These are phyloP conservation scores for Corapipo altera DNA, from an alignment of 2,113 vertebrate genomes.

Conservation along the genomic window DNA sequence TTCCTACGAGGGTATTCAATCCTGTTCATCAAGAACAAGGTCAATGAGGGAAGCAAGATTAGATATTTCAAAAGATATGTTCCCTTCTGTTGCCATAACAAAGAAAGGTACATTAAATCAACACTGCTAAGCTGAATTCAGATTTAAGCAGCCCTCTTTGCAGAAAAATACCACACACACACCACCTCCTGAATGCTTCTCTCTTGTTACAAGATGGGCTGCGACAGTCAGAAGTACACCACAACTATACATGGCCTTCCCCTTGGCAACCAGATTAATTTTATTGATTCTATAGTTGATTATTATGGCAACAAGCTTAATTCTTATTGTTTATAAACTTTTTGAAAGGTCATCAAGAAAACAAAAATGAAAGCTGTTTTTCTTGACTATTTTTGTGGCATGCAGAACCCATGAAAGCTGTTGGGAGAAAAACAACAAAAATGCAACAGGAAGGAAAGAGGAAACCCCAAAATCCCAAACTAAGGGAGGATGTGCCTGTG, in stretches of 20 bases:
- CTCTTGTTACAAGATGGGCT: not conserved
- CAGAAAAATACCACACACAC: not conserved
- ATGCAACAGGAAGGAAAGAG: not conserved
- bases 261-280: conserved; percentile 54
- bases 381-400: not conserved
- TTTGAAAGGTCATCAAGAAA: conserved; percentile 24
- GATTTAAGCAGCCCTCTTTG: not conserved
- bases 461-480: not conserved
- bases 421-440: not conserved
- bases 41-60: conserved; percentile 1
- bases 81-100: conserved; percentile 21
- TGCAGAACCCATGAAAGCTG: not conserved
- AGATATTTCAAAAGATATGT: conserved; percentile 3
- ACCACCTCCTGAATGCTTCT: not conserved
- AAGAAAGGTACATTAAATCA: conserved; percentile 5
- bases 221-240: not conserved
- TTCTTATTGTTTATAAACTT: conserved; percentile 24
- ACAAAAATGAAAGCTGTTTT: not conserved
- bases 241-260: not conserved
- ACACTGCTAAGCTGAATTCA: not conserved
- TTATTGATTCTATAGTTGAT: not conserved
- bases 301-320: conserved; percentile 46
- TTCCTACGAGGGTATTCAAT: conserved; percentile 46
- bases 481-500: not conserved
- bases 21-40: conserved; percentile 10